A percentile compares a stretch with the other conserved stretches of the same genome.
phyloP scores from a whole-genome alignment of 2,888 invertebrate species.

The Lordiphosa fenestrarum region DNA sequence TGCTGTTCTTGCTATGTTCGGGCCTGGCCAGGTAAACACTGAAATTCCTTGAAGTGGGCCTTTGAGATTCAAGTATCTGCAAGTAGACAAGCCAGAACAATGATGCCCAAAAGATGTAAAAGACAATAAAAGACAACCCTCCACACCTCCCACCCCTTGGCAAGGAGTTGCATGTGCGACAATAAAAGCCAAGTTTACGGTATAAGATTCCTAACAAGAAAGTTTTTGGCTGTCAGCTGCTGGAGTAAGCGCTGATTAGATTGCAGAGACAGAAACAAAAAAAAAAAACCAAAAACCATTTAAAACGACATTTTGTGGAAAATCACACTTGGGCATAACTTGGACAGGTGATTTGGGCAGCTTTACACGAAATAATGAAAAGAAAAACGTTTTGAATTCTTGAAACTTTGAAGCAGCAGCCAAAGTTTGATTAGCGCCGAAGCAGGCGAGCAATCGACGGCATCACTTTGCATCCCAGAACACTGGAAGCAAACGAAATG shows the following conservation, averaged over 20 bases:
- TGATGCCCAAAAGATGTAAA: conserved; percentile 1
- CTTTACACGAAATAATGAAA: too few relatives aligned
- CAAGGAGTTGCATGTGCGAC: conserved; percentile 2
- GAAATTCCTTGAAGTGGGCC: conserved; percentile 68
- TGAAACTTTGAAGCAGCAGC: too few relatives aligned
- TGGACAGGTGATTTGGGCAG: neutral
- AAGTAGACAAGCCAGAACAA: conserved; percentile 19
- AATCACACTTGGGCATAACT: neutral
- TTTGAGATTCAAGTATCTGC: conserved; percentile 76
- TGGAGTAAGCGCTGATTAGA: conserved; percentile 7
- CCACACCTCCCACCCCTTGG: neutral
- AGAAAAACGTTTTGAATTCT: too few relatives aligned
- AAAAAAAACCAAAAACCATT: neutral
- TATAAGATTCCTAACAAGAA: neutral
- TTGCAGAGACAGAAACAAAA: neutral
- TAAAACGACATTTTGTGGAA: neutral
- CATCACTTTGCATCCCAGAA: too few relatives aligned
- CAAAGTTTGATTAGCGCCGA: too few relatives aligned
- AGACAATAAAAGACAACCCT: neutral
- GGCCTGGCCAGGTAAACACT: conserved; percentile 44
- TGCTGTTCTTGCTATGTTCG: conserved; percentile 27
- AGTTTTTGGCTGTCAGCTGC: conserved; percentile 11
- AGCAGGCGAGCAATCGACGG: too few relatives aligned
- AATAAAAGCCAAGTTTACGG: conserved; percentile 14
- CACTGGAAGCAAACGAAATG: too few relatives aligned